These are phyloP conservation scores for Brachionus paranguensis DNA, from an alignment of 1,140 invertebrate genomes.

Conservation along the genomic window DNA sequence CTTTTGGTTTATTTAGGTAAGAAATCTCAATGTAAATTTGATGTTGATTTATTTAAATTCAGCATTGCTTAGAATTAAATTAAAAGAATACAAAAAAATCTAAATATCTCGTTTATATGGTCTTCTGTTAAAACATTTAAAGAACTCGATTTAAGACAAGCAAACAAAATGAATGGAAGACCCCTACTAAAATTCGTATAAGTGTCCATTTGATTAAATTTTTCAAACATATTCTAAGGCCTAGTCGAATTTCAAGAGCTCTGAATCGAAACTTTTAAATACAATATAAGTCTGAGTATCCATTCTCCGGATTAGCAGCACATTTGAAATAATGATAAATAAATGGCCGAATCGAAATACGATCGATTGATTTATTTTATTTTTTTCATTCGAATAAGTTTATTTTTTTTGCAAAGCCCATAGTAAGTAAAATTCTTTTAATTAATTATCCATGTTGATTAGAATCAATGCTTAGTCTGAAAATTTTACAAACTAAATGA, in stretches of 20 bases:
- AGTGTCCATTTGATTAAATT: background rate
- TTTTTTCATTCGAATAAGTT: background rate
- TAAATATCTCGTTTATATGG: background rate
- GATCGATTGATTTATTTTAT: background rate
- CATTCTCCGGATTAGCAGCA: background rate
- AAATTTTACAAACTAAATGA: background rate
- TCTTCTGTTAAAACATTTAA: background rate
- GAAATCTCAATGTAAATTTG: background rate
- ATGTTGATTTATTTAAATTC: background rate
- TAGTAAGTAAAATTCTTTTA: background rate
- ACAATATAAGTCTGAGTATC: background rate
- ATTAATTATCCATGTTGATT: background rate
- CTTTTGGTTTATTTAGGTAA: background rate
- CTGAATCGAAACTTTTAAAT: background rate
- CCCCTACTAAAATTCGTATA: background rate
- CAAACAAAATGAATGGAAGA: background rate
- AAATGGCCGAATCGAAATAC: background rate
- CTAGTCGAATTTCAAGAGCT: background rate
- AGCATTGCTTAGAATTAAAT: background rate
- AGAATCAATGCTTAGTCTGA: background rate
- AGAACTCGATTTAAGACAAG: background rate
- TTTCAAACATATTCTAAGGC: background rate
- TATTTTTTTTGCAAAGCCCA: background rate
- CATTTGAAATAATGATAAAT: background rate
- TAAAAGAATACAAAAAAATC: background rate